A percentile compares a stretch with the other conserved stretches of the same genome.
phyloP scores from a whole-genome alignment of 1,140 invertebrate genomes.

The Drosophila eugracilis region DNA sequence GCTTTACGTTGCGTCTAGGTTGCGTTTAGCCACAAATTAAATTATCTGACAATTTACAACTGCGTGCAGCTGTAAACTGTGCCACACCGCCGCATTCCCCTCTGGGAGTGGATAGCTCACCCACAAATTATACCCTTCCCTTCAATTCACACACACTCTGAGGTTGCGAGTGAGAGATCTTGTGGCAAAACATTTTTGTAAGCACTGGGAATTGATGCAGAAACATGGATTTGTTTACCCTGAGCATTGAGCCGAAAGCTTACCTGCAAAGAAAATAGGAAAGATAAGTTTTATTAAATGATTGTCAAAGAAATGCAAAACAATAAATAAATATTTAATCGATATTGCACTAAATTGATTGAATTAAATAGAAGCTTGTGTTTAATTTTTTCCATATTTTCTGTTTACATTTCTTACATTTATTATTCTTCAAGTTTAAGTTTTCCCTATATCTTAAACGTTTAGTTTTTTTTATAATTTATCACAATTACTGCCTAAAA shows the following conservation, averaged over 20 bases:
- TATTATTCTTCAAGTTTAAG: too few relatives aligned
- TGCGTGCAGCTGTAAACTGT: constrained; percentile 21
- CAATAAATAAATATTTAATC: background rate
- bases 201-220: background rate
- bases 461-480: too few relatives aligned
- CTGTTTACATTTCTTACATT: too few relatives aligned
- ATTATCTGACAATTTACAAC: constrained; percentile 77
- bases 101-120: constrained; percentile 4
- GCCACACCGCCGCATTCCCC: background rate
- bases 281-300: background rate
- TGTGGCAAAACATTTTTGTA: constrained; percentile 9
- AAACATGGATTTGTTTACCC: constrained; percentile 1
- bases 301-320: background rate
- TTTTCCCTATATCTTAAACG: too few relatives aligned
- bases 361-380: background rate
- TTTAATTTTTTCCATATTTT: too few relatives aligned
- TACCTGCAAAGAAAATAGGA: constrained; percentile 47
- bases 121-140: constrained; percentile 13
- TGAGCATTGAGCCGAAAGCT: background rate
- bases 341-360: background rate
- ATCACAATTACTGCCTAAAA: background rate
- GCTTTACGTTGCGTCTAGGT: constrained; percentile 52
- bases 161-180: background rate
- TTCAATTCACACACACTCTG: background rate
- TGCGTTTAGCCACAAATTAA: constrained; percentile 80